These are phyloP conservation scores for Albula glossodonta DNA, from an alignment of 2,113 vertebrate species.

Conservation along the genomic window DNA sequence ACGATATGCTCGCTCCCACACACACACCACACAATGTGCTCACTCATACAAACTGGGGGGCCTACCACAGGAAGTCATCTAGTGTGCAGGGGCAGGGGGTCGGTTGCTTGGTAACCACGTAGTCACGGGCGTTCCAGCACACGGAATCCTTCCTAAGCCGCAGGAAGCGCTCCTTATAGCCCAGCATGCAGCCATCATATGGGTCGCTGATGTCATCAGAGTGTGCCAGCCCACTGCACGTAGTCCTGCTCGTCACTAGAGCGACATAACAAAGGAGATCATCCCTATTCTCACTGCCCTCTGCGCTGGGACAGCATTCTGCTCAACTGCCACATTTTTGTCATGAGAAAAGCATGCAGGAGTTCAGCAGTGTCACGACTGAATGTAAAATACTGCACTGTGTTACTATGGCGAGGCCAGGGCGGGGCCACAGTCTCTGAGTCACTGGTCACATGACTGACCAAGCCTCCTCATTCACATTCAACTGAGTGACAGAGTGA, in stretches of 20 bases:
- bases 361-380: too few species aligned
- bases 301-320: too few species aligned
- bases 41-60: background rate
- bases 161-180: constrained; percentile 84
- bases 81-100: constrained; percentile 80
- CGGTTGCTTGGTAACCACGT: constrained; percentile 72
- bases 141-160: constrained; percentile 83
- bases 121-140: constrained; percentile 88
- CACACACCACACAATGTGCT: too few species aligned
- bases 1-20: too few species aligned
- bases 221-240: constrained; percentile 86
- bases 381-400: too few species aligned
- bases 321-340: too few species aligned
- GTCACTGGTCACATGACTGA: too few species aligned
- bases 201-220: constrained; percentile 77
- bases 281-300: too few species aligned
- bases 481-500: too few species aligned
- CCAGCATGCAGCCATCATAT: constrained; percentile 85
- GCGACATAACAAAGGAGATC: background rate
- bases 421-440: background rate
- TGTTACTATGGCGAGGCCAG: too few species aligned
- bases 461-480: too few species aligned
- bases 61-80: constrained; percentile 88
- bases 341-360: too few species aligned
- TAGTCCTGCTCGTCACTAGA: constrained; percentile 75